Evolutionary conservation across 2,888 invertebrate species (phyloP).

Genomic region (Lutraria lutraria): DNA sequence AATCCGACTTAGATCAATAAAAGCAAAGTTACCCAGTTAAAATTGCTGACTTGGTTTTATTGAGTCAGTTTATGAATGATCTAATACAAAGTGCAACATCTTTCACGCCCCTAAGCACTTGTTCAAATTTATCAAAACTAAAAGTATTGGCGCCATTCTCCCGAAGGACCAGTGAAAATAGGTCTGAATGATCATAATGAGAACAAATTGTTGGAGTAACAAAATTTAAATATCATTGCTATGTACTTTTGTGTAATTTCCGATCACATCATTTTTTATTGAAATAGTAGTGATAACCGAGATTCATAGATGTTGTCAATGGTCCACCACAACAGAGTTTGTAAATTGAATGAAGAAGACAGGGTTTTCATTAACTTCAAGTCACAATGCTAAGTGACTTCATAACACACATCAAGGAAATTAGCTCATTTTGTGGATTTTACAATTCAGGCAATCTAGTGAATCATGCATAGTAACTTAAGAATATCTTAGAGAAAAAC

Average conservation of each 20-base stretch:
- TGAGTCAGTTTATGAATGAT: too few relatives aligned
- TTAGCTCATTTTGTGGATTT: conserved; percentile 50
- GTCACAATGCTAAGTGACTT: conserved; percentile 19
- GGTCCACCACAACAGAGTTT: conserved; percentile 47
- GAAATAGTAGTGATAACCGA: conserved; percentile 49
- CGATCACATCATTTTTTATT: conserved; percentile 52
- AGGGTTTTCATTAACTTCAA: conserved; percentile 26
- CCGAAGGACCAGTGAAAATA: too few relatives aligned
- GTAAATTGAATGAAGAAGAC: conserved; percentile 47
- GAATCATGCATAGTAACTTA: conserved; percentile 18
- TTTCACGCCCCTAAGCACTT: too few relatives aligned
- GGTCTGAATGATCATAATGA: conserved; percentile 23
- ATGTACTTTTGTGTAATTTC: conserved; percentile 34
- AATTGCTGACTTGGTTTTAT: too few relatives aligned
- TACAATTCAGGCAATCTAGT: conserved; percentile 41
- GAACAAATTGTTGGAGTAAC: too few relatives aligned
- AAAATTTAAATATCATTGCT: conserved; percentile 32
- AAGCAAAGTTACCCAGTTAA: too few relatives aligned
- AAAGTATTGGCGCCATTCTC: too few relatives aligned
- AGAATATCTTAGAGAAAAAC: too few relatives aligned
- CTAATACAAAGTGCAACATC: too few relatives aligned
- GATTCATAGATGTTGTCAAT: conserved; percentile 51
- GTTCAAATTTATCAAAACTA: too few relatives aligned
- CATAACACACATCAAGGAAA: conserved; percentile 48
- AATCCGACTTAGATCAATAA: too few relatives aligned